A percentile compares a stretch with the other conserved stretches of the same genome.
These are phyloP conservation scores for Microctonus aethiopoides DNA, from an alignment of 2,888 invertebrate species.

Conservation along the genomic window DNA sequence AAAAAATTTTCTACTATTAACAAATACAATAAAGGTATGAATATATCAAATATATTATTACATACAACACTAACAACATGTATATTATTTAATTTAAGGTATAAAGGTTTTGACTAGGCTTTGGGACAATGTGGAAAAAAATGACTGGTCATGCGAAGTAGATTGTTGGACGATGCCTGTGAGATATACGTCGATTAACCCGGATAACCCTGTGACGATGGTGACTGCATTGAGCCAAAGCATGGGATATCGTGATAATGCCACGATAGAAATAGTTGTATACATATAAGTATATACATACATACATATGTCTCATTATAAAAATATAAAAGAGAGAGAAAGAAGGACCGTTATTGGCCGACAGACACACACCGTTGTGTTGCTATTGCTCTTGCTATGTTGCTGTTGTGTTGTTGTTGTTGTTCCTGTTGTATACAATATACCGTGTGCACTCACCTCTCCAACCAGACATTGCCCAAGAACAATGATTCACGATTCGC, in stretches of 20 bases:
- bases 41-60: too few relatives aligned
- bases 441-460: slow-evolving; percentile 19
- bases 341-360: slow-evolving; percentile 37
- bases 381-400: slow-evolving; percentile 17
- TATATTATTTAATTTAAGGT: too few relatives aligned
- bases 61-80: too few relatives aligned
- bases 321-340: slow-evolving; percentile 15
- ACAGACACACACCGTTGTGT: slow-evolving; percentile 29
- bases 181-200: slow-evolving; percentile 53
- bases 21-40: too few relatives aligned
- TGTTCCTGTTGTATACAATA: slow-evolving; percentile 19
- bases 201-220: slow-evolving; percentile 49
- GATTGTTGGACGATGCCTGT: slow-evolving; percentile 40
- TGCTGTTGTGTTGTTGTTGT: background rate
- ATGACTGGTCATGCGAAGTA: slow-evolving; percentile 32
- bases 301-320: background rate
- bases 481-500: slow-evolving; percentile 56
- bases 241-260: slow-evolving; percentile 55
- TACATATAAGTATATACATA: slow-evolving; percentile 42
- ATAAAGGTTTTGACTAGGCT: background rate
- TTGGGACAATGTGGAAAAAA: slow-evolving; percentile 10
- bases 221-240: slow-evolving; percentile 13
- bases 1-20: too few relatives aligned
- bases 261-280: slow-evolving; percentile 45
- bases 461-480: slow-evolving; percentile 40